Conservation (phyloP, 2,113 vertebrate species). For the Pedionomus torquatus region DNA sequence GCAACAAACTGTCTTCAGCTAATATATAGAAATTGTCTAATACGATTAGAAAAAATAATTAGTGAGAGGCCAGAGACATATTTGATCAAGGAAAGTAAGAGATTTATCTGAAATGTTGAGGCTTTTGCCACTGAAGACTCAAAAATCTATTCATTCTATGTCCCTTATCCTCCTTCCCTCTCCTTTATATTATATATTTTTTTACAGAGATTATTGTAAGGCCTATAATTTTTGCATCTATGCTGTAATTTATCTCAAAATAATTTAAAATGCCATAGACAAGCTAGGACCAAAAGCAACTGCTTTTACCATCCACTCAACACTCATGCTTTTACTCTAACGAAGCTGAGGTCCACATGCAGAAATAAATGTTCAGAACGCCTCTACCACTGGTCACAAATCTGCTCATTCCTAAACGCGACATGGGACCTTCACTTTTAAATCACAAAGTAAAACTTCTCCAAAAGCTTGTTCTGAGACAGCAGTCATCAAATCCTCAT, state of each 20-base stretch:
- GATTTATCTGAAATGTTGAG: conserved; percentile 43
- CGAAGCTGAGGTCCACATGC: conserved; percentile 48
- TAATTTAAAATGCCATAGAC: conserved; percentile 58
- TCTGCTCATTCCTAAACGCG: not conserved
- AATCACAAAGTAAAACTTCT: conserved; percentile 5
- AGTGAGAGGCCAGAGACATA: conserved; percentile 55
- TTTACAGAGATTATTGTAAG: conserved; percentile 62
- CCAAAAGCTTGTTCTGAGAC: conserved; percentile 4
- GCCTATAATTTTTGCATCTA: conserved; percentile 51
- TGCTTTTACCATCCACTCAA: conserved; percentile 54
- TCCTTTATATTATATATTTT: conserved; percentile 12
- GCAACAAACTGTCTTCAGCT: conserved; percentile 69
- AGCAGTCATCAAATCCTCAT: not conserved
- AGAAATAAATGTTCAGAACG: conserved; percentile 20
- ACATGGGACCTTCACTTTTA: conserved; percentile 10
- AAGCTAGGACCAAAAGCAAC: conserved; percentile 52
- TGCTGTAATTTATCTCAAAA: conserved; percentile 56
- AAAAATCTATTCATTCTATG: conserved; percentile 30
- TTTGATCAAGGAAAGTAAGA: conserved; percentile 46
- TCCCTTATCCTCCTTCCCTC: conserved; percentile 3
- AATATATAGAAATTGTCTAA: conserved; percentile 63
- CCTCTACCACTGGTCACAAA: not conserved
- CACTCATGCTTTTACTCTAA: conserved; percentile 64
- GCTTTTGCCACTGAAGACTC: conserved; percentile 51
- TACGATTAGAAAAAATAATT: conserved; percentile 62